These are phyloP conservation scores for Potamilus streckersoni DNA, from an alignment of 1,140 invertebrate species.

Conservation along the genomic window DNA sequence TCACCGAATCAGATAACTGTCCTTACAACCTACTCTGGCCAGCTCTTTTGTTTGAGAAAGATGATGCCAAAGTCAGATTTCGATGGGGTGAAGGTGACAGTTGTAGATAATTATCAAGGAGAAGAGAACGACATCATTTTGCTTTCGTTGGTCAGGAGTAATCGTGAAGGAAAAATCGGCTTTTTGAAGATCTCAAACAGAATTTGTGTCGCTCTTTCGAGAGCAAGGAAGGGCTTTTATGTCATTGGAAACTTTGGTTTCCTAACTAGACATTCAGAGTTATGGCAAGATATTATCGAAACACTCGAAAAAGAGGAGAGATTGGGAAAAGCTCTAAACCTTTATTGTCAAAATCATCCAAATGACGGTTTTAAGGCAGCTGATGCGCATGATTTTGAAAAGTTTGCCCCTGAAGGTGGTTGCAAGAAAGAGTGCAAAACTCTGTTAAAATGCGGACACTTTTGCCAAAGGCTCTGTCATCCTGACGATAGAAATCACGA, in stretches of 20 bases:
- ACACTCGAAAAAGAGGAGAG: conserved; percentile 30
- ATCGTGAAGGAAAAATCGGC: conserved; percentile 75
- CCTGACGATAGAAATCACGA: conserved; percentile 54
- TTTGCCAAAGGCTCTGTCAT: conserved; percentile 60
- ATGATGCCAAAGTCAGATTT: conserved; percentile 47
- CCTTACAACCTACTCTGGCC: conserved; percentile 65
- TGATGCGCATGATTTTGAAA: conserved; percentile 57
- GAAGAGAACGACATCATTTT: conserved; percentile 88
- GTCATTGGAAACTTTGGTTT: conserved; percentile 79
- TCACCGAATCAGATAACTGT: conserved; percentile 60
- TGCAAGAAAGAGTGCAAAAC: conserved; percentile 61
- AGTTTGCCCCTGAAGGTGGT: conserved; percentile 68
- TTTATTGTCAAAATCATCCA: conserved; percentile 68
- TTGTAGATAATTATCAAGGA: conserved; percentile 81
- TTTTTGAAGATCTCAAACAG: conserved; percentile 82
- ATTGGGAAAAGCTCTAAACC: conserved; percentile 47
- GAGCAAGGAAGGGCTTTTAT: conserved; percentile 80
- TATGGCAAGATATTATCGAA: conserved; percentile 67
- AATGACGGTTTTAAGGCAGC: conserved; percentile 30
- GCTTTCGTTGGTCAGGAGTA: conserved; percentile 83
- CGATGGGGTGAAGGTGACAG: conserved; percentile 70
- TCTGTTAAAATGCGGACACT: conserved; percentile 64
- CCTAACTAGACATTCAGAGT: conserved; percentile 61
- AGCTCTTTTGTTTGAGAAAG: conserved; percentile 53
- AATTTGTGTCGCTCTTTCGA: conserved; percentile 85